phyloP scores from a whole-genome alignment of 1,140 invertebrate genomes.

The Apocrypta bakeri region DNA sequence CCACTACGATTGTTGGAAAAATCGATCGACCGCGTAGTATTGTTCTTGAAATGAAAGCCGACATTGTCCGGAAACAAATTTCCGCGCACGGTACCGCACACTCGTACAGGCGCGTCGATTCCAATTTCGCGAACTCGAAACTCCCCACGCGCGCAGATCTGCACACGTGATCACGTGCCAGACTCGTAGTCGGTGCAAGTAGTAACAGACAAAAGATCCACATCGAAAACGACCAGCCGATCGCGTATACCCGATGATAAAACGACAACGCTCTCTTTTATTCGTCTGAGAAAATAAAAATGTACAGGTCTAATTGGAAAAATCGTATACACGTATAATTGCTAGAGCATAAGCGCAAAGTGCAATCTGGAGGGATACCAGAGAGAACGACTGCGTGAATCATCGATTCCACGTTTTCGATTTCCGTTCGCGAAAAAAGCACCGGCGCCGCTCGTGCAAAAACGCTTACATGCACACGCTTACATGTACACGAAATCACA shows the following conservation, averaged over 20 bases:
- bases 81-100: background rate
- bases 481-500: too few species aligned
- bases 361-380: background rate
- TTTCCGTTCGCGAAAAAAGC: slow-evolving; percentile 47
- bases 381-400: background rate
- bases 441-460: slow-evolving; percentile 39
- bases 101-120: background rate
- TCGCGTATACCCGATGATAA: too few species aligned
- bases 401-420: slow-evolving; percentile 45
- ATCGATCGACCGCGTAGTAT: too few species aligned
- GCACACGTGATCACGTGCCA: background rate
- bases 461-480: background rate
- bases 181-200: background rate
- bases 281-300: too few species aligned
- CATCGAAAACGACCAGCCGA: background rate
- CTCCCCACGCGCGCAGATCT: background rate
- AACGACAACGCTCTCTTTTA: too few species aligned
- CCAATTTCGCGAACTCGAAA: background rate
- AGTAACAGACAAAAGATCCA: slow-evolving; percentile 13
- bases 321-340: background rate
- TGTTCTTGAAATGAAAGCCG: background rate
- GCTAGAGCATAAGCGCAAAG: too few species aligned
- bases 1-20: too few species aligned
- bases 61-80: background rate
- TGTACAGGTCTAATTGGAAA: too few species aligned